Evolutionary conservation across 1,140 invertebrate species (phyloP), one percentile per base, ranked within the genome.

Genomic region (Drosophila orena): DNA sequence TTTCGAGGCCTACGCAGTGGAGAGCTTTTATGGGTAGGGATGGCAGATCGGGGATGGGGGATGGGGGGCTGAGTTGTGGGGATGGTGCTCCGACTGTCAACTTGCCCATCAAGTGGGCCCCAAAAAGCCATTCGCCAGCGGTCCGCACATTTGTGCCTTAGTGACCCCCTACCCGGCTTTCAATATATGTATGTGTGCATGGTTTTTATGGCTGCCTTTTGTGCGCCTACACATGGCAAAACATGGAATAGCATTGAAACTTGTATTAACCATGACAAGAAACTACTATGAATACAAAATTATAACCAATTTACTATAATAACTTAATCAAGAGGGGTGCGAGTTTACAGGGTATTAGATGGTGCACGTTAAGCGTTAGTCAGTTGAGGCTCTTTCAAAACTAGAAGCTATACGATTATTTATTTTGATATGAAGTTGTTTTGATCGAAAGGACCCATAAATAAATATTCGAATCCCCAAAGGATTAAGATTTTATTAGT

Each of bases 161-260:
- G 79, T 79, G 66, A 73, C 62, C 64, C 70, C 73, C 77, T 59
- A 74, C 68, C 79, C 68, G 56, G 68, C 55, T 57, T 60, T 80
- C 66, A 61, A 46, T 42, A 72, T 54, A 17, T 15, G 35, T 40
- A n/a, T 43, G 15, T 42, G n/a, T 12, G 11, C n/a, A 72, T 60
- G n/a, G 40, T 35, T 38, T 27, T 64, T 15, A 43, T 60, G 55
- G 42, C 55, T 35, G 38, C 60, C 17, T 55, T 64, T 35, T 64
- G n/a, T 64, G 20, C 44, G 55, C 34, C 38, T 43, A 62, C 60
- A 46, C 46, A 37, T 43, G 2, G 22, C 27, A 11, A 43, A 66
- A 68, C 50, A 43, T 17, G 17, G 50, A 52, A 27, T 68, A 22
- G 0, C 1, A 11, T 34, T 30, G 7, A 30, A 14, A 27, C 11